Base-by-base conservation (phyloP, 2,888 invertebrate species). In the Lysandra coridon region DNA sequence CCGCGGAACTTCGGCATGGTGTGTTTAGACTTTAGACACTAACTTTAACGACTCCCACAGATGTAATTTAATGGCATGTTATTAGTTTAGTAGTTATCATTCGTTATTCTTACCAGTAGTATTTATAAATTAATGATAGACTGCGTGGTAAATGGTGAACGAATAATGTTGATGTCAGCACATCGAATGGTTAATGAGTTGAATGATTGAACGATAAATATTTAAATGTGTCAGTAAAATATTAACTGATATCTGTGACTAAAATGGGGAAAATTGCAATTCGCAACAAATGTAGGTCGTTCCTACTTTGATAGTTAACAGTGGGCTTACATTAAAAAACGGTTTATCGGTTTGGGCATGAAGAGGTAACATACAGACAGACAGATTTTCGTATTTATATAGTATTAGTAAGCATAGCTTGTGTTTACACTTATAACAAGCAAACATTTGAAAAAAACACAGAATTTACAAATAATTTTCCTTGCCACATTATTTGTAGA, bases 191-290 rank as follows among this genome's bases (percentile, higher is more conserved):
- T 37, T 69, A 69, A 69, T 69, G 69, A 69, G 69, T 69, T 37
- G 69, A 69, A 69, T 69, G 69, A 69, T 69, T 33, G 69, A 69
- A 69, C 69, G 69, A 69, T 69, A 69, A 69, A 69, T 37, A 4
- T 69, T 69, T 37, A 1, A 37, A 10, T 69, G 69, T 69, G 69
- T 37, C 69, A 69, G 69, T 69, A 69, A 37, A 69, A 69, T 69
- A 69, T 69, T 37, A 69, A 69, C 69, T 33, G 37, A 10, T 33
- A 69, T 69, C 69, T 69, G 14, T 33, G 12, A 69, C 4, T 64
- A 49, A 49, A 49, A 10, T 49, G 49, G 2, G 10, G 10, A 49
- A 10, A 49, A 49, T 49, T 49, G 49, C 49, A 49, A 49, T 49
- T 49, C 49, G 10, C 49, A 49, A 49, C 49, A 12, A 49, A 49